Conservation (phyloP, 30 jellyfish, hydroid and myxozoan species). For the Cassiopea andromeda region DNA sequence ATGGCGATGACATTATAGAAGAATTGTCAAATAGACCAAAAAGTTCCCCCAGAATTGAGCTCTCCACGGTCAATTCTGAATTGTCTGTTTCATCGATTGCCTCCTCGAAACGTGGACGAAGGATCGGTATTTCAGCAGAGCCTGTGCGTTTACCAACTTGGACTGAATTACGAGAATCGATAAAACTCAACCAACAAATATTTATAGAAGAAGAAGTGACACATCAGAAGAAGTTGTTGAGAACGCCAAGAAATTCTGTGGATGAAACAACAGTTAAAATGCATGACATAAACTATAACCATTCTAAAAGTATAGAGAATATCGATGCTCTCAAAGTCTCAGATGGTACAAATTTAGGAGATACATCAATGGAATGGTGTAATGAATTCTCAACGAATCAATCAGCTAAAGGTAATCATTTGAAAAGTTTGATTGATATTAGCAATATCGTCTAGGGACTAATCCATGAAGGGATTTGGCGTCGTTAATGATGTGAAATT, state of each 20-base stretch:
- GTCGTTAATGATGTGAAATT: too few relatives aligned
- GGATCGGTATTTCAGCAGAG: constrained; percentile 94
- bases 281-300: neutral
- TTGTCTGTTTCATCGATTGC: constrained; percentile 23
- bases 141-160: constrained; percentile 95
- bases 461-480: too few relatives aligned
- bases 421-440: too few relatives aligned
- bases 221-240: neutral
- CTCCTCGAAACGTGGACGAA: constrained; percentile 72
- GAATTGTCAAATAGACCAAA: neutral
- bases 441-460: too few relatives aligned
- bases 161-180: constrained; percentile 85
- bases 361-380: constrained; percentile 47
- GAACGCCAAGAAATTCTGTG: constrained; percentile 26
- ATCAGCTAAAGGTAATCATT: neutral
- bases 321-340: neutral
- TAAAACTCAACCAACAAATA: constrained; percentile 68
- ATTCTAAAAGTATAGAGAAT: neutral
- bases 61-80: constrained; percentile 51
- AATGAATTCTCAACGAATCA: constrained; percentile 22
- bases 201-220: constrained; percentile 58
- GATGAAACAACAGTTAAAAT: neutral
- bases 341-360: constrained; percentile 3
- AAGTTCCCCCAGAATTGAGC: constrained; percentile 23
- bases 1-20: neutral